Conservation (phyloP, 2,113 vertebrate species). For the Thermophis baileyi region DNA sequence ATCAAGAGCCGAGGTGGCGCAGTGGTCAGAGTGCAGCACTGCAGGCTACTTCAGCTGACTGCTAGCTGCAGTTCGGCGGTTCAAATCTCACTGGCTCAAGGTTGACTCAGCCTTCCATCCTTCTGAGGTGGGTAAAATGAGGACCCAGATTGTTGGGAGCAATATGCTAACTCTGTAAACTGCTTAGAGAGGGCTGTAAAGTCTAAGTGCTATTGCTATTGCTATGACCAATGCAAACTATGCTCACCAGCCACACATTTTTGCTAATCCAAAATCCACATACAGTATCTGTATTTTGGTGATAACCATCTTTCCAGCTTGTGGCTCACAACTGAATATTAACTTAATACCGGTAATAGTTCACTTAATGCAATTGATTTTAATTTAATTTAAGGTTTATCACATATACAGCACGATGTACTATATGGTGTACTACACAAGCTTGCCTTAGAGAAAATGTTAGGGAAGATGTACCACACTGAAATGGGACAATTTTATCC, state of each 20-base stretch:
- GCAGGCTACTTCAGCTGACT: no score
- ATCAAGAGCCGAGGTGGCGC: no score
- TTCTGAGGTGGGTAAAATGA: no score
- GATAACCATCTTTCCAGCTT: background rate
- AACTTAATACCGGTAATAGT: background rate
- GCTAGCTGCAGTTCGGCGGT: no score
- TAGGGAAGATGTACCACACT: background rate
- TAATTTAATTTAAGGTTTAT: background rate
- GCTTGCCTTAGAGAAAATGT: background rate
- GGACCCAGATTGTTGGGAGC: no score
- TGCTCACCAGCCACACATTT: background rate
- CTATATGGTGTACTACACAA: background rate
- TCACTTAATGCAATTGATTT: background rate
- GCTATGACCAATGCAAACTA: background rate
- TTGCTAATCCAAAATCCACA: background rate
- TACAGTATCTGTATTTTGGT: background rate
- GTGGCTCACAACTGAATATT: background rate
- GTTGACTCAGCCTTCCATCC: no score
- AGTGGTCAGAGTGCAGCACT: no score
- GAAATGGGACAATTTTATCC: background rate
- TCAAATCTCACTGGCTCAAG: no score
- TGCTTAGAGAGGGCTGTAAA: no score
- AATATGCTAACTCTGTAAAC: no score
- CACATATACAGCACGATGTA: background rate
- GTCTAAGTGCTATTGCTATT: no score